Percentiles rank a stretch among this genome's conserved stretches.
These are phyloP conservation scores for Cheilosia grossa DNA, from an alignment of 2,888 invertebrate genomes.

Conservation along the genomic window DNA sequence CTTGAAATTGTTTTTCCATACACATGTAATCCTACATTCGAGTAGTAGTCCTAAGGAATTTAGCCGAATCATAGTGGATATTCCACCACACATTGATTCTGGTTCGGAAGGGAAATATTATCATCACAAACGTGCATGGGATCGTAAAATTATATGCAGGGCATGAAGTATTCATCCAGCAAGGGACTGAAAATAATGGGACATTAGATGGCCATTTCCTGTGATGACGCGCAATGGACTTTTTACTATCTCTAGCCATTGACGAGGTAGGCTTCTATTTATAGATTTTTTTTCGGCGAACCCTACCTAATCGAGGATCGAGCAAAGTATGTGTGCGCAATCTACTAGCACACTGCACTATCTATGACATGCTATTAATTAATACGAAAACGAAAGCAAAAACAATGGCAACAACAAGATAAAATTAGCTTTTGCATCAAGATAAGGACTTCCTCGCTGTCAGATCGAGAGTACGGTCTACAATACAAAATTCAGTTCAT, in stretches of 20 bases:
- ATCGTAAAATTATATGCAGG: constrained; percentile 16
- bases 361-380: not conserved
- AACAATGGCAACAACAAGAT: not conserved
- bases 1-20: constrained; percentile 41
- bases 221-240: not conserved
- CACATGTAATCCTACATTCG: not conserved
- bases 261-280: too few relatives aligned
- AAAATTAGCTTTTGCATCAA: not conserved
- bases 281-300: too few relatives aligned
- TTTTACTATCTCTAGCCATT: not conserved
- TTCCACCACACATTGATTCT: not conserved
- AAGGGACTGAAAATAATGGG: constrained; percentile 8
- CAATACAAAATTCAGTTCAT: too few relatives aligned
- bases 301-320: too few relatives aligned
- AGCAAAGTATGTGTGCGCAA: not conserved
- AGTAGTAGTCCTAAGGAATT: too few relatives aligned
- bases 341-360: not conserved
- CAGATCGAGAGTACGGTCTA: not conserved
- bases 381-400: not conserved
- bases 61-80: not conserved
- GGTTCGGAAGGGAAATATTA: not conserved
- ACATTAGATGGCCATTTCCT: constrained; percentile 15
- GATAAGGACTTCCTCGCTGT: not conserved
- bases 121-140: constrained; percentile 18
- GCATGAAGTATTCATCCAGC: constrained; percentile 21